phyloP scores from a whole-genome alignment of 2,888 invertebrate genomes.

The Pheosia tremula region DNA sequence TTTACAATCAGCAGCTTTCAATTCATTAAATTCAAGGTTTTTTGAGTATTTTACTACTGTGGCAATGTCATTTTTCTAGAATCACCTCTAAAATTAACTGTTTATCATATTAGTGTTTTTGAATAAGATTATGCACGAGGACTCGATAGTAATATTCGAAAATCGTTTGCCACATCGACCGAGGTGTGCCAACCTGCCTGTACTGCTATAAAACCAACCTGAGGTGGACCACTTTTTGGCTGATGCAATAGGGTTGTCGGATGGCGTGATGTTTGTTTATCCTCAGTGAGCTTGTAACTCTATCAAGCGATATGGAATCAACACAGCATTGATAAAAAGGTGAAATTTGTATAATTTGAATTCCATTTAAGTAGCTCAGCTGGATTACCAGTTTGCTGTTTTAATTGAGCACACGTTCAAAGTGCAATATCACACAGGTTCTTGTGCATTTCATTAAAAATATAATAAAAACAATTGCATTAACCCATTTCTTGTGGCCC shows the following conservation, averaged over 20 bases:
- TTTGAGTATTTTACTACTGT: slow-evolving; percentile 16
- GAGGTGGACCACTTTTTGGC: slow-evolving; percentile 68
- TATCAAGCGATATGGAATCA: slow-evolving; percentile 49
- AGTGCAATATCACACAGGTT: slow-evolving; percentile 29
- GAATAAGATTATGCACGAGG: slow-evolving; percentile 21
- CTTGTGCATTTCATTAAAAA: slow-evolving; percentile 19
- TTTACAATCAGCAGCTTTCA: neutral
- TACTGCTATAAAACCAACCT: slow-evolving; percentile 53
- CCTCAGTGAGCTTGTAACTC: slow-evolving; percentile 36
- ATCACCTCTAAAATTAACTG: slow-evolving; percentile 13
- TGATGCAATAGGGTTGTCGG: slow-evolving; percentile 73
- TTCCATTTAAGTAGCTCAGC: slow-evolving; percentile 23
- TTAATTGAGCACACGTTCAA: slow-evolving; percentile 24
- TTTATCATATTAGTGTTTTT: slow-evolving; percentile 13
- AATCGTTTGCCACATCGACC: slow-evolving; percentile 40
- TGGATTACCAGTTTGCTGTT: slow-evolving; percentile 34
- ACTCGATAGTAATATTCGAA: slow-evolving; percentile 33
- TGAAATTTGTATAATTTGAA: slow-evolving; percentile 40
- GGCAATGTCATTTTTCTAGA: slow-evolving; percentile 34
- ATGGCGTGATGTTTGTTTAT: slow-evolving; percentile 68
- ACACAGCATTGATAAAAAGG: slow-evolving; percentile 43
- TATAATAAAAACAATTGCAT: neutral
- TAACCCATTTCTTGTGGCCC: neutral
- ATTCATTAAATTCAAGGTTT: neutral
- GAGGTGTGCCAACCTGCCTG: slow-evolving; percentile 59